Evolutionary conservation across 2,888 invertebrate genomes (phyloP), one percentile per base, ranked within the genome.

Genomic region (Merodon equestris): DNA sequence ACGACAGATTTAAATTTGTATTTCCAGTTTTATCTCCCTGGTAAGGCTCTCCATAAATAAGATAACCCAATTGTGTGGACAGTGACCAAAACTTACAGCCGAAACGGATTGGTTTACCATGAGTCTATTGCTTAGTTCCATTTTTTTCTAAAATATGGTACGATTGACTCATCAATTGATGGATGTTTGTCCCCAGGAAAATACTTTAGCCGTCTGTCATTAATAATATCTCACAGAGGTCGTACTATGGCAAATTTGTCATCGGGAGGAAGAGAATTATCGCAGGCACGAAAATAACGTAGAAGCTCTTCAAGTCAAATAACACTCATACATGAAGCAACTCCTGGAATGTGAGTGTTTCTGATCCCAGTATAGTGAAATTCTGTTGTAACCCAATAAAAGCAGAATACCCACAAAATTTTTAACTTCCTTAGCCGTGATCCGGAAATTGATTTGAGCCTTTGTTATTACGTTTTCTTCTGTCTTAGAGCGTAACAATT

Each of bases 21-120:
- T 66, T 66, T 47, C 66, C 54, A 15, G 40, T 54, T 44, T 54
- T 47, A 54, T 45, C 54, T 27, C 36, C 54, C 54, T 54, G 56
- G 19, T 63, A 63, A 13, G 51, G 63, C 19, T 50, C 13, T n/a
- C 50, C 50, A 15, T 50, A 48, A 15, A 50, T 51, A 50, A 63
- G 50, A 36, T 61, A 61, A 48, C 36, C 50, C 17, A 60, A 47
- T 45, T 15, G 45, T 27, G 45, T 47, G 13, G 10, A 44, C 7
- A 58, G 42, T 44, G 15, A 19, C 58, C 36, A 48, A 10, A 44
- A 19, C 13, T 48, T 60, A 47, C 34, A 61, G 27, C 27, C 27
- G 7, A 27, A 27, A 27, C 27, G 27, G 27, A 27, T 27, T 27
- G 27, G 27, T 27, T 27, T 27, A 7, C 27, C 27, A 27, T 27